Evolutionary conservation across 2,888 invertebrate species (phyloP).

Genomic region (Entomobrya proxima): DNA sequence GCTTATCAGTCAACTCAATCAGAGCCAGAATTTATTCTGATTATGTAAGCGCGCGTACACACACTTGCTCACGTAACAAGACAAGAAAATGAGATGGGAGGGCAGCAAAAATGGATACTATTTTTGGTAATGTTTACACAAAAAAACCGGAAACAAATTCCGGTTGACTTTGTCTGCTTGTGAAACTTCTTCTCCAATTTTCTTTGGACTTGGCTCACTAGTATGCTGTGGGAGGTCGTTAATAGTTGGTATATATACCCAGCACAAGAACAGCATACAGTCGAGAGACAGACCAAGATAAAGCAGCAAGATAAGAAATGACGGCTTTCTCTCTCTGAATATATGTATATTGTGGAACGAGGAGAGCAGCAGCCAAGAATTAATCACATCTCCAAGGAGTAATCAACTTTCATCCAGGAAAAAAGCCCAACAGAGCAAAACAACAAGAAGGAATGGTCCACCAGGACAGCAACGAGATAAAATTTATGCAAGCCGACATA

Average conservation of each 20-base stretch:
- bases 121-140: neutral
- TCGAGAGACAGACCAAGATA: neutral
- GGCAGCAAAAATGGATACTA: neutral
- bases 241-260: neutral
- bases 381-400: conserved; percentile 69
- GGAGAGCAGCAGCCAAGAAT: conserved; percentile 55
- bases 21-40: neutral
- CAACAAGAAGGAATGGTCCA: neutral
- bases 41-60: neutral
- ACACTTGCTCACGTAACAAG: neutral
- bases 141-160: neutral
- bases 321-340: conserved; percentile 11
- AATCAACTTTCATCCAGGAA: conserved; percentile 65
- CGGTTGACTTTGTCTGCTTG: neutral
- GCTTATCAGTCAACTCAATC: conserved; percentile 31
- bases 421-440: neutral
- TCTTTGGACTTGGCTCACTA: neutral
- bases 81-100: neutral
- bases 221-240: neutral
- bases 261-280: neutral
- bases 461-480: conserved; percentile 31
- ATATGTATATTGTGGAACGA: neutral
- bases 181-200: neutral
- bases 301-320: conserved; percentile 27
- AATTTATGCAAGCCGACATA: conserved; percentile 56